Conservation (phyloP, 2,888 invertebrate species). For the Gerosis bhagava region DNA sequence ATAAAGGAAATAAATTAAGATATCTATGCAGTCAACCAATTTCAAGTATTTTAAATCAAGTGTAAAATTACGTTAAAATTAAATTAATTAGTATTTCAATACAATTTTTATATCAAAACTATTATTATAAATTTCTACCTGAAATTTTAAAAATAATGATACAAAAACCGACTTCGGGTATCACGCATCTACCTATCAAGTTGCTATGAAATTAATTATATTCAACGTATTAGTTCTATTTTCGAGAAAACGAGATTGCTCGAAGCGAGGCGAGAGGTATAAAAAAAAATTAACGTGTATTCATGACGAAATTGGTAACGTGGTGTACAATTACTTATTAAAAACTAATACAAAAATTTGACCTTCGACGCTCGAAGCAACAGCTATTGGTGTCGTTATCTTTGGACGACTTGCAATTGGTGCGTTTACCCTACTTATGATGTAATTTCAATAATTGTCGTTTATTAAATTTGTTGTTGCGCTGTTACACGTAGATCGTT, state of each 20-base stretch:
- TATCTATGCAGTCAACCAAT: too few species aligned
- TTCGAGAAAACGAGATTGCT: constrained; percentile 78
- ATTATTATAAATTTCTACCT: too few species aligned
- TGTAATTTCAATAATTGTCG: constrained; percentile 18
- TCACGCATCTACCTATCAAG: constrained; percentile 79
- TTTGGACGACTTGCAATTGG: constrained; percentile 35
- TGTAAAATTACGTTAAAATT: too few species aligned
- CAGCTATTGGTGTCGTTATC: constrained; percentile 22
- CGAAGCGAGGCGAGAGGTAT: constrained; percentile 54
- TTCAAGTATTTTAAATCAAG: too few species aligned
- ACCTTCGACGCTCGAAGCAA: constrained; percentile 53
- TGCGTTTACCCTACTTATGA: constrained; percentile 44
- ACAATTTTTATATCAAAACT: too few species aligned
- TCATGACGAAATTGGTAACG: constrained; percentile 74
- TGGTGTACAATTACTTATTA: constrained; percentile 77
- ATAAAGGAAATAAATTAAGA: too few species aligned
- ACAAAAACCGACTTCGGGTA: constrained; percentile 57
- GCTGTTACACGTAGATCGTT: too few species aligned
- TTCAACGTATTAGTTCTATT: constrained; percentile 78
- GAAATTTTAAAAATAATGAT: constrained; percentile 79
- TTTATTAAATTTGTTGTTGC: constrained; percentile 1
- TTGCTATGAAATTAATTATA: constrained; percentile 76
- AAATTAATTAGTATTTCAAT: too few species aligned
- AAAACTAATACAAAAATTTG: constrained; percentile 63
- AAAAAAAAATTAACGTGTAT: constrained; percentile 60